Percentiles rank a stretch among this genome's conserved stretches.
These are phyloP conservation scores for Drosophila parvula DNA, from an alignment of 1,140 invertebrate species.

Conservation along the genomic window DNA sequence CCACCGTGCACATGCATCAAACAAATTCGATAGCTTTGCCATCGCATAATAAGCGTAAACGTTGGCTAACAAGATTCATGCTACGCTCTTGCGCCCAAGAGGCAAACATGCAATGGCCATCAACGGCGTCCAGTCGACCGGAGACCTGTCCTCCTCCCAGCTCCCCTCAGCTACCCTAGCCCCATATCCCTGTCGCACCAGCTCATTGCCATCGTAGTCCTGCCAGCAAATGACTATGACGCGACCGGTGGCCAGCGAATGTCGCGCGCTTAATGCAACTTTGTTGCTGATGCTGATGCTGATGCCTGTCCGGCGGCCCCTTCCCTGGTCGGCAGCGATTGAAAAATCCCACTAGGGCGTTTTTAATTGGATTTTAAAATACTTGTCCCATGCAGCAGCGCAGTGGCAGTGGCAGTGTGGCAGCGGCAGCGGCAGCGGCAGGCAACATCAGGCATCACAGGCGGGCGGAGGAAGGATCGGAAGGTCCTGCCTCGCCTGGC, in stretches of 20 bases:
- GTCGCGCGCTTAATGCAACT: slow-evolving; percentile 79
- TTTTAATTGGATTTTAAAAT: slow-evolving; percentile 83
- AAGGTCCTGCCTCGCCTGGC: slow-evolving; percentile 41
- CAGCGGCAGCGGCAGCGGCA: slow-evolving; percentile 40
- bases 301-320: slow-evolving; percentile 38
- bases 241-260: slow-evolving; percentile 68
- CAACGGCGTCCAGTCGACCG: slow-evolving; percentile 55
- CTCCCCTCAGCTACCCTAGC: not conserved
- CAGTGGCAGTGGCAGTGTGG: not conserved
- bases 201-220: slow-evolving; percentile 21
- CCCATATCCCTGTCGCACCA: not conserved
- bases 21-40: slow-evolving; percentile 81
- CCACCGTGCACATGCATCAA: slow-evolving; percentile 58
- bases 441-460: slow-evolving; percentile 71
- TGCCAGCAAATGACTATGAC: slow-evolving; percentile 41
- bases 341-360: slow-evolving; percentile 77
- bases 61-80: slow-evolving; percentile 82
- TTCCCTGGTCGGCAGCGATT: slow-evolving; percentile 64
- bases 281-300: slow-evolving; percentile 69
- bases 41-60: slow-evolving; percentile 81
- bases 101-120: slow-evolving; percentile 81
- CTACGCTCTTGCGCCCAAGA: slow-evolving; percentile 76
- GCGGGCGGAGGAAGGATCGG: slow-evolving; percentile 13
- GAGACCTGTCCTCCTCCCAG: slow-evolving; percentile 4
- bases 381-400: slow-evolving; percentile 69